Conservation (phyloP, 2,113 vertebrate genomes). For the Tachycineta bicolor region DNA sequence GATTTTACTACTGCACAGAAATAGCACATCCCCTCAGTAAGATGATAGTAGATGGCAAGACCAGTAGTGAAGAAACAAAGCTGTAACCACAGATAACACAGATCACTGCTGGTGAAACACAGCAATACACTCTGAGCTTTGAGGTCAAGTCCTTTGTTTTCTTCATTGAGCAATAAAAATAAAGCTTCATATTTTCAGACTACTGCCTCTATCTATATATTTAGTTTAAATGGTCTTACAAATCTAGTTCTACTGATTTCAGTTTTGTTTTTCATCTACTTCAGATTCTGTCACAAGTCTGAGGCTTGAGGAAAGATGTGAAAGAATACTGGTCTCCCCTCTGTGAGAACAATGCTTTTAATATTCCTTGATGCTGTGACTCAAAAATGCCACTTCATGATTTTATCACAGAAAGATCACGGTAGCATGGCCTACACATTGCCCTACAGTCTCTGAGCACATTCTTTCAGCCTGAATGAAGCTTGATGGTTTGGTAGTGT, state of each 20-base stretch:
- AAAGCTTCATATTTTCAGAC: neutral
- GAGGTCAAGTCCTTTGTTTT: neutral
- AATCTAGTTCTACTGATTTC: neutral
- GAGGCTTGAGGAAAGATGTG: neutral
- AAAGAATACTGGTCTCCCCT: neutral
- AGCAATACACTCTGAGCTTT: neutral
- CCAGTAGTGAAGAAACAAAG: neutral
- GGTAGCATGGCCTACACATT: rapidly evolving
- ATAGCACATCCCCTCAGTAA: neutral
- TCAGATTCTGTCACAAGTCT: neutral
- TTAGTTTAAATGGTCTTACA: neutral
- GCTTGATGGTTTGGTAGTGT: neutral
- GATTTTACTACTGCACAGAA: neutral
- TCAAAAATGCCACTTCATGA: neutral
- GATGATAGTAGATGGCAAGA: neutral
- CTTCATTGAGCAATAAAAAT: neutral
- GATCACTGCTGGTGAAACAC: neutral
- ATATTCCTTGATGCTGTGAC: neutral
- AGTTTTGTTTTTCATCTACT: neutral
- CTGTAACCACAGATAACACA: neutral
- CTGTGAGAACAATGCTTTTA: neutral
- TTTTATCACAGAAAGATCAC: neutral
- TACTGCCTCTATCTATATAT: neutral
- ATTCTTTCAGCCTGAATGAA: neutral
- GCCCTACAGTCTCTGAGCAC: neutral